phyloP scores from a whole-genome alignment of 2,888 invertebrate species.

The Rotaria socialis region DNA sequence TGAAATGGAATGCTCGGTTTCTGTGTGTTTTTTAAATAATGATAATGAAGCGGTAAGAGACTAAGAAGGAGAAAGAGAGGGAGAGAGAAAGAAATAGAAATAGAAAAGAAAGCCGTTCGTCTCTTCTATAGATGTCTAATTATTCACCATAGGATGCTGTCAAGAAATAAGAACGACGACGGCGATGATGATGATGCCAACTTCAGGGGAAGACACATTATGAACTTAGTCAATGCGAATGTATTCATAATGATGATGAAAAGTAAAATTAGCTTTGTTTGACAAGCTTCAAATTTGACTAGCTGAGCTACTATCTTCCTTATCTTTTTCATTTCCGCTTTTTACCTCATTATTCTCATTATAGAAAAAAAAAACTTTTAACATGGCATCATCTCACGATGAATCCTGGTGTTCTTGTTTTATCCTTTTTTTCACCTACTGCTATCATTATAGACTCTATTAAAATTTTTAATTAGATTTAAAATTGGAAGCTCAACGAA shows the following conservation, averaged over 20 bases:
- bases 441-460: not conserved
- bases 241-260: constrained; percentile 1
- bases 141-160: not conserved
- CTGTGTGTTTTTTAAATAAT: not conserved
- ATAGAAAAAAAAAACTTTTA: not conserved
- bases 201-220: not conserved
- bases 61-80: not conserved
- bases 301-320: not conserved
- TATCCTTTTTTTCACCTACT: not conserved
- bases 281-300: constrained; percentile 4
- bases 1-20: not conserved
- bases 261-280: constrained; percentile 35
- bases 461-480: not conserved
- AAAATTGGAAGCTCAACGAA: not conserved
- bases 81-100: not conserved
- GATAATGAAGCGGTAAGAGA: constrained; percentile 11
- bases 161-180: not conserved
- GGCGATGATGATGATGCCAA: not conserved
- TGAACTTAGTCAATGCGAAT: not conserved
- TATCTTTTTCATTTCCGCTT: constrained; percentile 8
- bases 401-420: not conserved
- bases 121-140: not conserved
- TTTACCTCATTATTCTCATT: not conserved
- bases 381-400: not conserved
- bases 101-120: not conserved